These are phyloP conservation scores for Microcebus jonahi DNA, from an alignment of 2,113 vertebrate species.

Conservation along the genomic window DNA sequence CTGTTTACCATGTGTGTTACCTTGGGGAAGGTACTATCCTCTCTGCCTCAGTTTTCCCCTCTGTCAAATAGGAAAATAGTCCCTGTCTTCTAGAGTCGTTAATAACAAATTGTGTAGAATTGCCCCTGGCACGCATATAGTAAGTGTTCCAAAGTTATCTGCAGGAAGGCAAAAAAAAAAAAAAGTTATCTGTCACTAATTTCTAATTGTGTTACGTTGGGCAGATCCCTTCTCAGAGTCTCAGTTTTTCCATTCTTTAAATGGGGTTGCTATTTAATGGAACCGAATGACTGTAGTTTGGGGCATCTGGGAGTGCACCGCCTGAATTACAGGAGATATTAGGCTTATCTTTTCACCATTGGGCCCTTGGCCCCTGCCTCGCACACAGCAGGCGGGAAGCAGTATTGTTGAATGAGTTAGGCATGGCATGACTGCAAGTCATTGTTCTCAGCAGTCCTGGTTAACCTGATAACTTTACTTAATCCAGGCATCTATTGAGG, in stretches of 20 bases:
- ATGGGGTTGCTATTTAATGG: background rate
- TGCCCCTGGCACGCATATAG: background rate
- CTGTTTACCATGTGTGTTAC: background rate
- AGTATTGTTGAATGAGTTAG: background rate
- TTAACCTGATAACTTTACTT: background rate
- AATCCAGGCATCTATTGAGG: background rate
- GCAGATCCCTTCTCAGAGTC: background rate
- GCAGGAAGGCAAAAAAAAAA: background rate
- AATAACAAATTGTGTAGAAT: background rate
- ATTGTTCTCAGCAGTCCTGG: background rate
- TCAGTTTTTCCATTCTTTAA: background rate
- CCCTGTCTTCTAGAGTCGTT: background rate
- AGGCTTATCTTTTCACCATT: rapidly evolving
- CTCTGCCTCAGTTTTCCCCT: background rate
- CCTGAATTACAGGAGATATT: background rate
- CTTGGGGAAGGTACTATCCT: background rate
- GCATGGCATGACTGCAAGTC: background rate
- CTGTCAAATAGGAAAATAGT: background rate
- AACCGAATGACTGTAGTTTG: background rate
- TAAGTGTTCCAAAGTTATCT: background rate
- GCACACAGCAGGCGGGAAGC: background rate
- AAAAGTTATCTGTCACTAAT: background rate
- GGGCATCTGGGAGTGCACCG: background rate
- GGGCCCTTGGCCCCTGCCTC: background rate
- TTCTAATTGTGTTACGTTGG: background rate